Base-by-base conservation (phyloP, 2,797 vertebrate genomes). In the Danio jaintianensis region DNA sequence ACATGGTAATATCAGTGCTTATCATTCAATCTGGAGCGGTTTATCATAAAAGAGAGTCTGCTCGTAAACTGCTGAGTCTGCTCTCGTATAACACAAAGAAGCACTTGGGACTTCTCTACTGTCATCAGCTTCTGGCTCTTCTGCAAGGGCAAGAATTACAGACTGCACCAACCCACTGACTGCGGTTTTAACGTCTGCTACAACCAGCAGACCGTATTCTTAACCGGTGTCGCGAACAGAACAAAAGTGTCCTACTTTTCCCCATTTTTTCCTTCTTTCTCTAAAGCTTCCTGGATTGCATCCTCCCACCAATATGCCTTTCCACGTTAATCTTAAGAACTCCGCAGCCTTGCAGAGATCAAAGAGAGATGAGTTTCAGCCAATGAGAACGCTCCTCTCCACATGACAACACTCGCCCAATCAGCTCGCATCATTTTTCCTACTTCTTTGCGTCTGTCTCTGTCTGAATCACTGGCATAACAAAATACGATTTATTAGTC, bases 181-280 rank as follows among this genome's bases (percentile, higher is more conserved):
- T 47, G 70, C 70, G 71, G 86, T 29, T 88, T 85, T 87, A 84
- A 88, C 84, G 84, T 85, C 62, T 69, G 77, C 56, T 45, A 62
- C 70, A 55, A 43, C n/a, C 20, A 78, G 58, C 58, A 71, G 67
- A 78, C 62, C 61, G 83, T 85, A 86, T 87, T 86, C 81, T 85
- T 85, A 82, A 81, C 84, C 56, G 50, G 70, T 84, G 82, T 86
- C 72, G 58, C 80, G 58, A 83, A 83, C 64, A 67, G 84, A 87
- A 86, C 81, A 86, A 85, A 89, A 86, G 55, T 87, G 86, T 45
- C 85, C 87, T 88, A 89, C 79, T 86, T 89, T 85, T 85, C 72
- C n/a, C 72, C 66, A 63, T 68, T 81, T 73, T 68, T 66, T 45
- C 16, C 12, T 38, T 72, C 80, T 77, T 64, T 68, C 66, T 64